These are phyloP conservation scores for Bujurquina vittata DNA, from an alignment of 2,113 vertebrate genomes.

Conservation along the genomic window DNA sequence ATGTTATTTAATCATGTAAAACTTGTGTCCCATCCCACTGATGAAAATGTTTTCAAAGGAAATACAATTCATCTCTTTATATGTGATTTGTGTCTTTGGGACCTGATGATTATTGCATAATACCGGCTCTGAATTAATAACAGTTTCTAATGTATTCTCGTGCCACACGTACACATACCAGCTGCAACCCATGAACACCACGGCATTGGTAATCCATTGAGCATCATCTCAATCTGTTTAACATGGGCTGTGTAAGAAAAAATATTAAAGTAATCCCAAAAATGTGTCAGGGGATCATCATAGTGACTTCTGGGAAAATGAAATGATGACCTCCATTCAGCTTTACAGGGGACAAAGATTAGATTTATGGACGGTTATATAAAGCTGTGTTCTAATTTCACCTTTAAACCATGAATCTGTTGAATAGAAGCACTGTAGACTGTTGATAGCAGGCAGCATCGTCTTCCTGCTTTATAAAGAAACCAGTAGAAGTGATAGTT, in stretches of 20 bases:
- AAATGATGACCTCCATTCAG: conserved; percentile 21
- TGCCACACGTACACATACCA: neutral
- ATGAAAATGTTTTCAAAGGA: conserved; percentile 3
- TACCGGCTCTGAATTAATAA: neutral
- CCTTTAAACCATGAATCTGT: neutral
- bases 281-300: conserved; percentile 43
- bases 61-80: neutral
- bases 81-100: neutral
- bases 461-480: neutral
- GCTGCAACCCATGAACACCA: conserved; percentile 36
- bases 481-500: neutral
- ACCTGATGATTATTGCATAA: neutral
- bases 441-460: neutral
- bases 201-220: conserved; percentile 38
- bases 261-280: conserved; percentile 48
- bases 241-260: neutral
- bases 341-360: conserved; percentile 31
- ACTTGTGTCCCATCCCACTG: neutral
- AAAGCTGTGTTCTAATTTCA: conserved; percentile 1
- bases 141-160: neutral
- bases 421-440: neutral
- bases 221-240: conserved; percentile 54
- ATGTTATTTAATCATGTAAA: conserved; percentile 1
- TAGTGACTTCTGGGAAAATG: conserved; percentile 22
- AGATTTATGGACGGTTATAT: conserved; percentile 14